A percentile compares a stretch with the other conserved stretches of the same genome.
phyloP scores from a whole-genome alignment of 2,797 vertebrate genomes.

The Aeoliscus strigatus region DNA sequence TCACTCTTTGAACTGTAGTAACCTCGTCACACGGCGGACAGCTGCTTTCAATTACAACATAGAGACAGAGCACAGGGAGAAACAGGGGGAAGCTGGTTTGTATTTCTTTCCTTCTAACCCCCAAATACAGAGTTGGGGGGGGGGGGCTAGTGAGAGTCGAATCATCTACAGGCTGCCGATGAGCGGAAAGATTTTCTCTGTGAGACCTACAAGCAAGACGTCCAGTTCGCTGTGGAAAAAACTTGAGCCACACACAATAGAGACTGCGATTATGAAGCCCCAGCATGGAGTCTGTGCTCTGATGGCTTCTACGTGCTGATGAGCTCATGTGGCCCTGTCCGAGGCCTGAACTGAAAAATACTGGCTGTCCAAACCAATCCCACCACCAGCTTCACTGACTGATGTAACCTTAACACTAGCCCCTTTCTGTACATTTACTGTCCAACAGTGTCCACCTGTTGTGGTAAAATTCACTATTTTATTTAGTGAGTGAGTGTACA shows the following conservation, averaged over 20 bases:
- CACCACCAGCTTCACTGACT: no score
- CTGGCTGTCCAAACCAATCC: no score
- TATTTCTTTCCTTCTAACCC: background rate
- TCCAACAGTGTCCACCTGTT: no score
- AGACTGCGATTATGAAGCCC: slow-evolving; percentile 25
- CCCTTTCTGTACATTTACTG: no score
- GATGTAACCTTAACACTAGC: no score
- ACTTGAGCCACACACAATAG: slow-evolving; percentile 9
- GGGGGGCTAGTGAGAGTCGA: slow-evolving; percentile 22
- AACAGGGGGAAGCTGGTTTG: slow-evolving; percentile 23
- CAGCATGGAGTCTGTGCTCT: slow-evolving; percentile 34
- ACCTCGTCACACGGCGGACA: slow-evolving; percentile 64
- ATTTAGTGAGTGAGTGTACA: no score
- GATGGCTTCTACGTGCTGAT: slow-evolving; percentile 20
- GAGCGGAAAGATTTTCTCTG: slow-evolving; percentile 38
- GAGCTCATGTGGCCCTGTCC: slow-evolving; percentile 28
- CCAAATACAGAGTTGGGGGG: slow-evolving; percentile 18
- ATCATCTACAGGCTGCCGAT: slow-evolving; percentile 26
- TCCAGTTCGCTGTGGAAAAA: slow-evolving; percentile 15
- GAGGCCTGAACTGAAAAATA: slow-evolving; percentile 17
- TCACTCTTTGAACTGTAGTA: slow-evolving; percentile 65
- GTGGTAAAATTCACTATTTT: no score
- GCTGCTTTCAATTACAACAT: slow-evolving; percentile 79
- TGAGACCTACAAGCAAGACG: slow-evolving; percentile 33
- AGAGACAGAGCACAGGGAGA: slow-evolving; percentile 32